These are phyloP conservation scores for Muscicapa adusta DNA, from an alignment of 2,113 vertebrate genomes.

Conservation along the genomic window DNA sequence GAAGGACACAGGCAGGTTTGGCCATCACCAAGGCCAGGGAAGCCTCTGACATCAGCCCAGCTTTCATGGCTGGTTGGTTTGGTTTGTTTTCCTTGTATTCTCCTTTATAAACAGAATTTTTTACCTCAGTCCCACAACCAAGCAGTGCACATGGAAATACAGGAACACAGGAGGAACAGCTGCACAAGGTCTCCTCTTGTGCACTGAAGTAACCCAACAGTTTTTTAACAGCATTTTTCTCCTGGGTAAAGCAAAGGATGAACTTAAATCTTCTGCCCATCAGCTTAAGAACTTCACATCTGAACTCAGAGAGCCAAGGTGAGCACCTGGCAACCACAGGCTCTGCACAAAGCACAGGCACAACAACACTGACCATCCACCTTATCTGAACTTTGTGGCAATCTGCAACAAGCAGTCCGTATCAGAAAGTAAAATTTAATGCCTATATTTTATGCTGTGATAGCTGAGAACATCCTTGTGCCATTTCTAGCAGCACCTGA, in stretches of 20 bases:
- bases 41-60: not conserved
- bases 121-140: not conserved
- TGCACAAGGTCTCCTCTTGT: not conserved
- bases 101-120: not conserved
- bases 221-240: not conserved
- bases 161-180: not conserved
- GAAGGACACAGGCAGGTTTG: not conserved
- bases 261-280: not conserved
- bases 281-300: not conserved
- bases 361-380: rapidly evolving
- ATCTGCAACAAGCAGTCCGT: rapidly evolving
- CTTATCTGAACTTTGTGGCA: not conserved
- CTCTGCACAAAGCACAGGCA: not conserved
- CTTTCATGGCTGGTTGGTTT: not conserved
- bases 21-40: not conserved
- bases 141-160: not conserved
- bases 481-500: not conserved
- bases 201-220: not conserved
- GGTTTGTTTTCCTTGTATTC: not conserved
- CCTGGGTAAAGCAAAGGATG: not conserved
- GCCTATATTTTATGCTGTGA: not conserved
- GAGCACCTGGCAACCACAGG: rapidly evolving
- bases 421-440: not conserved
- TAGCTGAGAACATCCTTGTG: not conserved
- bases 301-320: not conserved